Base-by-base conservation (phyloP, 2,888 invertebrate genomes). In the Caenorhabditis zanzibari region DNA sequence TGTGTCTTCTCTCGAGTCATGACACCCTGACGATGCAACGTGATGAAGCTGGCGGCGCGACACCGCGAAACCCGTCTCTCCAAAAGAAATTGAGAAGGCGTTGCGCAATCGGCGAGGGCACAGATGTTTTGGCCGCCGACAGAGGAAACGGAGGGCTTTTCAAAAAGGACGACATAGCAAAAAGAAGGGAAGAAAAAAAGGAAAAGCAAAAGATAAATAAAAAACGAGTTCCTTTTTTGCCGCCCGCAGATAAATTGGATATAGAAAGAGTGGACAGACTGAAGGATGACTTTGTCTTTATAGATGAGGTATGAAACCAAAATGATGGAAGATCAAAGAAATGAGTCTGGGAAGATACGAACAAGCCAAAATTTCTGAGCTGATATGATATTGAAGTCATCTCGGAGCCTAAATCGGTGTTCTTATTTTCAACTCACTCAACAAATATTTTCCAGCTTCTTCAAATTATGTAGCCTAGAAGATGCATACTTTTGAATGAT, bases 101-200 rank as follows among this genome's bases (percentile, higher is more conserved):
- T 76, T 76, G 76, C 76, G 76, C 76, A 68, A 76, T 76, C 76
- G 61, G 35, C 64, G 74, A 64, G 61, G 68, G 68, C 68, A 54
- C 66, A 68, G 69, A 59, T 76, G 76, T 76, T 76, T 76, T 76
- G 76, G 68, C 68, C 68, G 54, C 41, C 44, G 19, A 19, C 35
- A 26, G 22, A 52, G 54, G 54, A 73, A 59, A 59, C 16, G 52
- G 56, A 64, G 52, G 68, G 49, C 66, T 66, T 75, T 75, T 68
- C 24, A 54, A 77, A 63, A 68, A 71, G 77, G 77, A 77, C 47
- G 47, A 47, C 58, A 69, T 32, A 69, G 69, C 75, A 66, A 79
- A 77, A 58, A 32, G 26, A 28, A 59, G 47, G 47, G 10, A 6
- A 47, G 19, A 47, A 47, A n/a, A 44, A 63, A 56, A 74, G n/a